Percentiles rank a stretch among this genome's conserved stretches.
Evolutionary conservation across 2,888 invertebrate genomes (phyloP).

Genomic region (Parasteatoda lunata): DNA sequence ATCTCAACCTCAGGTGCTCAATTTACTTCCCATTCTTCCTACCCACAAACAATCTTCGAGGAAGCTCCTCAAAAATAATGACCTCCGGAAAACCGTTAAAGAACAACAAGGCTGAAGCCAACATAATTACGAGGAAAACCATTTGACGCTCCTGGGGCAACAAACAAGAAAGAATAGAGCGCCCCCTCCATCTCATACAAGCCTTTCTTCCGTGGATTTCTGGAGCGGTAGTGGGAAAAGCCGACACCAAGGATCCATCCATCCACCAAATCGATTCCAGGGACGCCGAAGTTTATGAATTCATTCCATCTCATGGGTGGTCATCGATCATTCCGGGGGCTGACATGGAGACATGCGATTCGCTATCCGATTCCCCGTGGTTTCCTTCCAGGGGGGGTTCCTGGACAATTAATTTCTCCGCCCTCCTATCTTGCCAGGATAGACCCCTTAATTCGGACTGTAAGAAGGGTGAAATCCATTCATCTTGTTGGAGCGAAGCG

Average conservation of each 20-base stretch:
- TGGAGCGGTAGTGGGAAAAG: background rate
- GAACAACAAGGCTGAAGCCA: conserved; percentile 29
- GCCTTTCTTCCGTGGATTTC: no score
- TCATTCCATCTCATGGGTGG: conserved; percentile 62
- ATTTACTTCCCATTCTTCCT: background rate
- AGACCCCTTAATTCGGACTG: conserved; percentile 7
- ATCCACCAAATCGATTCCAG: conserved; percentile 10
- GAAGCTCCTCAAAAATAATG: conserved; percentile 50
- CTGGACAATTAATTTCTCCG: conserved; percentile 65
- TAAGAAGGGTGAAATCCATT: conserved; percentile 41
- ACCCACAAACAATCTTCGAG: background rate
- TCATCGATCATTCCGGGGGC: conserved; percentile 59
- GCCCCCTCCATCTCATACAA: no score
- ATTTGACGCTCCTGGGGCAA: conserved; percentile 24
- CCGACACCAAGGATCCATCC: conserved; percentile 34
- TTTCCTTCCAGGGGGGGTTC: conserved; percentile 14
- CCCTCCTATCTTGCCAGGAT: conserved; percentile 1
- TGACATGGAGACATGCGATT: conserved; percentile 43
- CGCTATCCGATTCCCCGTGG: conserved; percentile 49
- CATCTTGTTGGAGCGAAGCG: conserved; percentile 50
- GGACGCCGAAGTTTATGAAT: conserved; percentile 64
- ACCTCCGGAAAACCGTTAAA: conserved; percentile 38
- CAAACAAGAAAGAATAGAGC: no score
- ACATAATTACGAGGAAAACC: conserved; percentile 58
- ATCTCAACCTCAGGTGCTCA: conserved; percentile 14